These are phyloP conservation scores for Candidula unifasciata DNA, from an alignment of 2,888 invertebrate species.

Conservation along the genomic window DNA sequence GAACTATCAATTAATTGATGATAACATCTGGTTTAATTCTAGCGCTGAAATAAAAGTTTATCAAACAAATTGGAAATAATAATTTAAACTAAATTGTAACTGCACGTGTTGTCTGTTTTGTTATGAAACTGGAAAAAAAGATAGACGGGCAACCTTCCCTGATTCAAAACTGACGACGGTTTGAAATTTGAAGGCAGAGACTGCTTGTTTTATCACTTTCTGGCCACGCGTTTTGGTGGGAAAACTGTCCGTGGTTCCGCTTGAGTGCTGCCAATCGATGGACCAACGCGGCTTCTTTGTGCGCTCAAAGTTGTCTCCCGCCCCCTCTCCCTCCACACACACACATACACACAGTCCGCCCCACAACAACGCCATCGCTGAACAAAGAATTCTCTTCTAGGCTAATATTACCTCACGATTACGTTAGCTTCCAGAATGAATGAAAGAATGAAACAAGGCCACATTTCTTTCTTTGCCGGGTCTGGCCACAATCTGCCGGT, in stretches of 20 bases:
- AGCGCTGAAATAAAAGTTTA: neutral
- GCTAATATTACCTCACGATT: neutral
- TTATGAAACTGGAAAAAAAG: too few species aligned
- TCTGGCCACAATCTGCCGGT: neutral
- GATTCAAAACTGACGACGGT: neutral
- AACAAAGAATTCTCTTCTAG: neutral
- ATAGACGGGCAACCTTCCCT: too few species aligned
- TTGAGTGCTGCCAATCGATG: conserved; percentile 5
- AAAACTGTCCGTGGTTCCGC: neutral
- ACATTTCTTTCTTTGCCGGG: neutral
- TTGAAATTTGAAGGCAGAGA: neutral
- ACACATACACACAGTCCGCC: too few species aligned
- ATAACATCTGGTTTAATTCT: too few species aligned
- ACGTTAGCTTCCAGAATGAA: neutral
- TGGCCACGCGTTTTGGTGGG: conserved; percentile 15
- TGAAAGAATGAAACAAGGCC: too few species aligned
- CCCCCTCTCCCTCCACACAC: neutral
- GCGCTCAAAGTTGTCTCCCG: neutral
- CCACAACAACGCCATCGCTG: neutral
- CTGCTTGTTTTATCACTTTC: neutral
- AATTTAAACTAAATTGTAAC: neutral
- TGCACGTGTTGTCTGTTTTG: neutral
- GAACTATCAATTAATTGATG: too few species aligned
- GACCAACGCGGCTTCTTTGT: conserved; percentile 3
- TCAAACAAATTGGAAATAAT: neutral